A percentile compares a stretch with the other conserved stretches of the same genome.
These are phyloP conservation scores for Dendronephthya gigantea DNA, from an alignment of 64 coral and sea anemone genomes.

Conservation along the genomic window DNA sequence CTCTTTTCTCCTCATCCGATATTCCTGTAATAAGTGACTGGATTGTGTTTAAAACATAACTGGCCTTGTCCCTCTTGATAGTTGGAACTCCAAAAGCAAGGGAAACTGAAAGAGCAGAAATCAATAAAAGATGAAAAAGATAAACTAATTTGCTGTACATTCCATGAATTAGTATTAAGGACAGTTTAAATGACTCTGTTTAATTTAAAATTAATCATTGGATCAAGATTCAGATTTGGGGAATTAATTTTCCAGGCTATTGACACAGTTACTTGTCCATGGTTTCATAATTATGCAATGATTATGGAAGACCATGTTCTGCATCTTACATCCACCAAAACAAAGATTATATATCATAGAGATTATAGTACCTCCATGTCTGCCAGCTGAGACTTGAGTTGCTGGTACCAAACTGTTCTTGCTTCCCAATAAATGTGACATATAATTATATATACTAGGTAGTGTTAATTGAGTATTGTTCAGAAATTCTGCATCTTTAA, in stretches of 20 bases:
- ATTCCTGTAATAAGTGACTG: constrained; percentile 72
- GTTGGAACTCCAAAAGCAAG: constrained; percentile 93
- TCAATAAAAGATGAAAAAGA: background rate
- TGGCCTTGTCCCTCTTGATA: constrained; percentile 68
- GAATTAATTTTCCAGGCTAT: too few species aligned
- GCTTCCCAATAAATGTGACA: constrained; percentile 87
- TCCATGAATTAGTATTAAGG: too few species aligned
- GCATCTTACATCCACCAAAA: too few species aligned
- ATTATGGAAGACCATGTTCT: too few species aligned
- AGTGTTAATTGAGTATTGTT: constrained; percentile 46
- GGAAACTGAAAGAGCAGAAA: constrained; percentile 50
- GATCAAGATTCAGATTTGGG: too few species aligned
- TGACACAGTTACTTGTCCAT: too few species aligned
- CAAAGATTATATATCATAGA: background rate
- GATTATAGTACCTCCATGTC: constrained; percentile 55
- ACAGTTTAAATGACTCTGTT: too few species aligned
- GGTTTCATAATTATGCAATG: too few species aligned
- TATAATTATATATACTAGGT: constrained; percentile 91
- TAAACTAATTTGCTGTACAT: too few species aligned
- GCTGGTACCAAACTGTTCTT: constrained; percentile 59
- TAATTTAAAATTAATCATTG: too few species aligned
- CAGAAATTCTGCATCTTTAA: constrained; percentile 21
- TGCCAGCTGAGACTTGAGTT: constrained; percentile 59
- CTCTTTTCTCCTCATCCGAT: constrained; percentile 73
- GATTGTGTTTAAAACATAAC: constrained; percentile 70